Evolutionary conservation across 2,888 invertebrate species (phyloP), one percentile per base, ranked within the genome.

Genomic region (Coleophora deauratella): DNA sequence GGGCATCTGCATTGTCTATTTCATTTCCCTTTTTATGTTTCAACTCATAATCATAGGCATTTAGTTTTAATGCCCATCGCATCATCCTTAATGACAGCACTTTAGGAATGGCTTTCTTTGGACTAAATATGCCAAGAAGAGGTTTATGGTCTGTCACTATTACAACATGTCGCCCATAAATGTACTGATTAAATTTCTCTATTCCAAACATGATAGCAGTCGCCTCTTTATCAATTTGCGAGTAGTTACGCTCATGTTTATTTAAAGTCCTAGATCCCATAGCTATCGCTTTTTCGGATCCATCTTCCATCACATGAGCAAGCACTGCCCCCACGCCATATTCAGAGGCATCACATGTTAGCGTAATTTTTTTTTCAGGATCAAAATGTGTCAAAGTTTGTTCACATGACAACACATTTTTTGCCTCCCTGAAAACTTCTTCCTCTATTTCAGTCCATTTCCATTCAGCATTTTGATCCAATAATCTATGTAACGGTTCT

Each of bases 161-260:
- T 1, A 12, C 31, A 30, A 51, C 40, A 14, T 38, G 30, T 2
- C 45, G 15, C 9, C 48, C 51, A 9, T 33, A n/a, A 15, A 47
- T 28, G 35, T 41, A 49, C 9, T 49, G 38, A n/a, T 37, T 33
- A 27, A 46, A 45, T 38, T 49, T 49, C 4, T 34, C 39, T 1
- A 49, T 15, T 0, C 51, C 49, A 44, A 46, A 49, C 35, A 51
- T 46, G n/a, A 51, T 51, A 4, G 49, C 44, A 21, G 35, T 31
- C 10, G 48, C 46, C 15, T 46, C 51, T 32, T 51, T 49, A 28
- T 51, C 45, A 8, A 51, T 45, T 9, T 43, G 46, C 10, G 43
- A 42, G 27, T 51, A 49, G 4, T 41, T 37, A 11, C 45, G 32
- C 27, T 49, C 49, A 35, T 46, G 46, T 9, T 30, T 30, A n/a